A percentile compares a stretch with the other conserved stretches of the same genome.
phyloP scores from a whole-genome alignment of 1,140 invertebrate genomes.

The Lethrus apterus region DNA sequence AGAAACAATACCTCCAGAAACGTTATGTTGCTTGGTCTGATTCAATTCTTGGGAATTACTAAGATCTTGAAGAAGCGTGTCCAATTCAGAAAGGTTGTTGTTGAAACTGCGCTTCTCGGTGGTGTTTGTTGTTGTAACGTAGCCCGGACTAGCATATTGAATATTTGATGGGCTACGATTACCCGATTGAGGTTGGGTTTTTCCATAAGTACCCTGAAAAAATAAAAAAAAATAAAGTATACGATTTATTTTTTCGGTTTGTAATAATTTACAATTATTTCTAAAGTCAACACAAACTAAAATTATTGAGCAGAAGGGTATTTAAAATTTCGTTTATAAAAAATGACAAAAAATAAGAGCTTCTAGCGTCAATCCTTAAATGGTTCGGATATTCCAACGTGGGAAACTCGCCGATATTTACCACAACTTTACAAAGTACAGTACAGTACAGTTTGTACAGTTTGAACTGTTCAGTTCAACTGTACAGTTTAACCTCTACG shows the following conservation, averaged over 20 bases:
- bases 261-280: too few species aligned
- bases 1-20: conserved; percentile 22
- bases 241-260: not conserved
- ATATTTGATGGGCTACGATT: conserved; percentile 14
- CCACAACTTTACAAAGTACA: too few species aligned
- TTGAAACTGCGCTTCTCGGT: conserved; percentile 44
- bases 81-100: conserved; percentile 84
- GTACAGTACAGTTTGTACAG: too few species aligned
- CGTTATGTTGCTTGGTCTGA: conserved; percentile 34
- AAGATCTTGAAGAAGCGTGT: conserved; percentile 84
- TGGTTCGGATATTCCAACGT: too few species aligned
- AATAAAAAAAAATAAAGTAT: not conserved
- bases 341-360: not conserved
- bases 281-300: too few species aligned
- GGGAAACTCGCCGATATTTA: too few species aligned
- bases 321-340: too few species aligned
- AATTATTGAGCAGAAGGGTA: too few species aligned
- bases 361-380: not conserved
- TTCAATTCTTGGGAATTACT: conserved; percentile 61
- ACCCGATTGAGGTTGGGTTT: conserved; percentile 44
- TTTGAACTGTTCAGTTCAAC: too few species aligned
- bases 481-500: too few species aligned
- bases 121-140: conserved; percentile 12
- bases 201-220: conserved; percentile 59
- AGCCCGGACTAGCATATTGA: conserved; percentile 3